Evolutionary conservation across 2,888 invertebrate species (phyloP).

Genomic region (Cremastinae sp.): DNA sequence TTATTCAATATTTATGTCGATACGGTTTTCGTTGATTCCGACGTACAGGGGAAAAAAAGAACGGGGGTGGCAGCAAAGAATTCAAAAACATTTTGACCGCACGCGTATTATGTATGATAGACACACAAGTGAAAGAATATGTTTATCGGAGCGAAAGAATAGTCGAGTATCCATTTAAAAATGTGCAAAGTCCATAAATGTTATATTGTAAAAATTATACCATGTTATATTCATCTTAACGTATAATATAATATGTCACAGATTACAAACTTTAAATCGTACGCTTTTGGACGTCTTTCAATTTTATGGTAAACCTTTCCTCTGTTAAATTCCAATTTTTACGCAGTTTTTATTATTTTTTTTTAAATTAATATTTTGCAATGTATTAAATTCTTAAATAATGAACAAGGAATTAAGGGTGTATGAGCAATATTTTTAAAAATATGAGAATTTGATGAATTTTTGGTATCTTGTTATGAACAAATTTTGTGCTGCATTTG

Average conservation of each 20-base stretch:
- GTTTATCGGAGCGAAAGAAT: slow-evolving; percentile 62
- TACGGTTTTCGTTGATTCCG: slow-evolving; percentile 24
- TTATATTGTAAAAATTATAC: slow-evolving; percentile 69
- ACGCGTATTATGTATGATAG: slow-evolving; percentile 58
- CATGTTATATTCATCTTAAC: slow-evolving; percentile 64
- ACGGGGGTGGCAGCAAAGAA: background rate
- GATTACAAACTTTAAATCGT: slow-evolving; percentile 37
- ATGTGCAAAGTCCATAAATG: slow-evolving; percentile 73
- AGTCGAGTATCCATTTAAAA: slow-evolving; percentile 61
- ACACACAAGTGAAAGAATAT: slow-evolving; percentile 32
- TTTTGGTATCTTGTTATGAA: no score
- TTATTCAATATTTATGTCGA: slow-evolving; percentile 30
- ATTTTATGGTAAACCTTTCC: background rate
- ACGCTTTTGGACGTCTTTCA: background rate
- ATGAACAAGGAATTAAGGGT: no score
- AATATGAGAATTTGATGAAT: no score
- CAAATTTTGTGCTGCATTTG: no score
- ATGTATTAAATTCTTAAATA: no score
- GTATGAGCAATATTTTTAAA: no score
- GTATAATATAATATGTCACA: slow-evolving; percentile 65
- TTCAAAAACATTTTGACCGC: slow-evolving; percentile 46
- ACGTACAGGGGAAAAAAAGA: slow-evolving; percentile 36
- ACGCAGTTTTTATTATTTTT: no score
- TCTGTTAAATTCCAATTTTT: background rate
- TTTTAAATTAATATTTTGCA: no score